Base-by-base conservation (phyloP, 2,113 vertebrate genomes). In the Lepidothrix coronata region DNA sequence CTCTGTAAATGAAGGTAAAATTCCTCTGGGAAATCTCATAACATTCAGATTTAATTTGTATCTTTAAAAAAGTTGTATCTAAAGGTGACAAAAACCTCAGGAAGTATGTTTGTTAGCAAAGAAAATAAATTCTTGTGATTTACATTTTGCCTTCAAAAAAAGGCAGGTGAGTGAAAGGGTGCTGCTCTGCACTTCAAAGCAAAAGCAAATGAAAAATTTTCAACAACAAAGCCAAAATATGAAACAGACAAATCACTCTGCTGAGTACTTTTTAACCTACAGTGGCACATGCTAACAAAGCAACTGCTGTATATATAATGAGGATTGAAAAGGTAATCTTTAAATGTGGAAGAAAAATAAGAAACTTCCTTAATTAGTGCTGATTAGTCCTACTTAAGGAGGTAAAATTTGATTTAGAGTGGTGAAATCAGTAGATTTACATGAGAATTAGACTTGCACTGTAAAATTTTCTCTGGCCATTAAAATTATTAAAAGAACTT, bases 71-170 rank as follows among this genome's bases (percentile, higher is more conserved):
- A 89, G 39, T 97, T 96, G 52, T 95, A 82, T 95, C 59, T 96
- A 96, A 97, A 94, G 68, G 90, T 95, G 88, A 96, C 88, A 89
- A 97, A 97, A 93, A 94, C 67, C 88, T 66, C 39, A 82, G n/a
- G 70, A 95, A 97, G 87, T 97, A 94, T 93, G 90, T 97, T 98
- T 97, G 85, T 97, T 97, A 97, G 80, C 90, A 97, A 97, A 97
- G 96, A 97, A 98, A 97, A 98, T 95, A 98, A 97, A 97, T 96
- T 96, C 94, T 91, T 85, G 62, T 79, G 85, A 98, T 98, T 98
- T 98, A 97, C 96, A 98, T 98, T 97, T 97, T 97, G 85, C 93
- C 93, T 97, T 97, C 94, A 94, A 86, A 95, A 97, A 91, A 95
- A 43, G 82, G 79, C 88, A 58, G 72, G 86, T 95, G 96, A 97